Percentiles rank a stretch among this genome's conserved stretches.
These are phyloP conservation scores for Drosophila paucipuncta DNA, from an alignment of 2,888 invertebrate species.

Conservation along the genomic window DNA sequence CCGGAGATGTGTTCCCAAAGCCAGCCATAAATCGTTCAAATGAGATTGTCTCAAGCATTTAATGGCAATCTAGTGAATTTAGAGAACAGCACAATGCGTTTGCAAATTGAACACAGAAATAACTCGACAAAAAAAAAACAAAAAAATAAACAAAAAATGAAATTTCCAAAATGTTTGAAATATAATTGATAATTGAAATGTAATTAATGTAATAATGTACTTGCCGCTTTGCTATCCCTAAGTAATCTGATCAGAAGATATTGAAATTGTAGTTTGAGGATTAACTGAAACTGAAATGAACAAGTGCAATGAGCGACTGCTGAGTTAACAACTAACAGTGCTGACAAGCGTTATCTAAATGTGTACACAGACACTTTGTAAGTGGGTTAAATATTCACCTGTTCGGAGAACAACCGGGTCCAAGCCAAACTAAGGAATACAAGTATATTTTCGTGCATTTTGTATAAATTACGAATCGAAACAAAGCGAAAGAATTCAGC, in stretches of 20 bases:
- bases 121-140: neutral
- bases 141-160: conserved; percentile 4
- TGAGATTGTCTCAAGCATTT: conserved; percentile 3
- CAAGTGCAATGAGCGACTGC: conserved; percentile 24
- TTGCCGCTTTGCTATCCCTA: conserved; percentile 24
- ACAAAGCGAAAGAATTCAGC: conserved; percentile 19
- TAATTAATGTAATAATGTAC: conserved; percentile 16
- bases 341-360: conserved; percentile 15
- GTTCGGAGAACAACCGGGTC: conserved; percentile 83
- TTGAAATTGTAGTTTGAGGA: conserved; percentile 70
- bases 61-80: conserved; percentile 80
- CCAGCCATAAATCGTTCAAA: conserved; percentile 48
- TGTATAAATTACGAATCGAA: conserved; percentile 38
- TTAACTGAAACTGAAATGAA: conserved; percentile 30
- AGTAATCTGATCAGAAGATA: conserved; percentile 25
- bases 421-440: conserved; percentile 71
- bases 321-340: conserved; percentile 27
- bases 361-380: conserved; percentile 15
- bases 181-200: neutral
- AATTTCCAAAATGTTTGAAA: neutral
- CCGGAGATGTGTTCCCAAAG: conserved; percentile 40
- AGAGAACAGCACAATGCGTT: conserved; percentile 55
- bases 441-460: conserved; percentile 65
- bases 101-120: conserved; percentile 43
- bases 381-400: conserved; percentile 54